Percentiles rank a stretch among this genome's conserved stretches.
These are phyloP conservation scores for Tiliqua scincoides DNA, from an alignment of 2,113 vertebrate species.

Conservation along the genomic window DNA sequence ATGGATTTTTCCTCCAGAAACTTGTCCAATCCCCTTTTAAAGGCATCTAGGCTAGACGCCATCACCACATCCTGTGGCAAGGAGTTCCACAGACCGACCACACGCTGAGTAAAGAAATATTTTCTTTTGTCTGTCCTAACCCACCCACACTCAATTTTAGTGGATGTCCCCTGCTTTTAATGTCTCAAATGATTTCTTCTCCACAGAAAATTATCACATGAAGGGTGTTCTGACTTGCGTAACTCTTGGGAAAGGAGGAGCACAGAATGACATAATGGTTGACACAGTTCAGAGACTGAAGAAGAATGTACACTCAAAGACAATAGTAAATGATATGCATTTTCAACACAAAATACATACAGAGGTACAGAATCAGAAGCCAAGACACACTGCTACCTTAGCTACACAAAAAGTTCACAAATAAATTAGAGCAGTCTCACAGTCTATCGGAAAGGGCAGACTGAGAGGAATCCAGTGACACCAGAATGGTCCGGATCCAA, in stretches of 20 bases:
- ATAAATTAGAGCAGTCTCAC: constrained; percentile 19
- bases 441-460: no score
- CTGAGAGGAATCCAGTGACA: no score
- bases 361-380: background rate
- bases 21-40: no score
- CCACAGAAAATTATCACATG: background rate
- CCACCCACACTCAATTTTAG: no score
- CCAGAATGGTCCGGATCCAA: no score
- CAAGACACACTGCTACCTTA: background rate
- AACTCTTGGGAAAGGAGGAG: background rate
- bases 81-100: no score
- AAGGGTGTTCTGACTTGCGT: background rate
- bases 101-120: no score
- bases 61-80: no score
- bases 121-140: no score
- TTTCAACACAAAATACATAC: background rate
- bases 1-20: no score
- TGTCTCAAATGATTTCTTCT: background rate
- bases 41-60: no score
- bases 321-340: background rate
- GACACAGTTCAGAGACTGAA: background rate
- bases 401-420: constrained; percentile 6
- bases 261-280: background rate
- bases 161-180: background rate
- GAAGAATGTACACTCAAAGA: no score